phyloP scores from a whole-genome alignment of 2,888 invertebrate genomes.

The Hymenopus coronatus region DNA sequence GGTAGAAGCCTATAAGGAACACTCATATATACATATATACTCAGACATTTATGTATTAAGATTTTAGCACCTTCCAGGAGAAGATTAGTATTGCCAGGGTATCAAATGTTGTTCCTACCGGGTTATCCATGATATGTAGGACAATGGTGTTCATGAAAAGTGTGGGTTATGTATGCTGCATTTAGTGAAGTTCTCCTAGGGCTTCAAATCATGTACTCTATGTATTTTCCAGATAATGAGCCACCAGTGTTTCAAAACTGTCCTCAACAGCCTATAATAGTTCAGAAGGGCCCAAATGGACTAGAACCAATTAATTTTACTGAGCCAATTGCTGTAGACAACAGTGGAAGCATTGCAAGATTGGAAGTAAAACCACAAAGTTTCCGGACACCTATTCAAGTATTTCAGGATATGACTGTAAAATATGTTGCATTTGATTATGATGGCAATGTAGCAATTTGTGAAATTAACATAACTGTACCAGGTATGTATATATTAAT shows the following conservation, averaged over 20 bases:
- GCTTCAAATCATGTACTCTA: neutral
- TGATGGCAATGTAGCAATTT: conserved; percentile 96
- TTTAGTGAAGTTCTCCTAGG: too few relatives aligned
- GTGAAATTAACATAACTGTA: conserved; percentile 93
- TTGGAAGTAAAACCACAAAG: conserved; percentile 89
- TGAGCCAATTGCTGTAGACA: conserved; percentile 91
- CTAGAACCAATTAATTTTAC: conserved; percentile 87
- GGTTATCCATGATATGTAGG: too few relatives aligned
- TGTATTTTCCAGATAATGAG: conserved; percentile 71
- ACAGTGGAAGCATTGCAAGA: conserved; percentile 91
- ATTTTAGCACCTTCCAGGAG: too few relatives aligned
- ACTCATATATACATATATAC: too few relatives aligned
- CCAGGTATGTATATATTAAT: conserved; percentile 54
- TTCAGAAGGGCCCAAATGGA: conserved; percentile 83
- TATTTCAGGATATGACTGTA: conserved; percentile 88
- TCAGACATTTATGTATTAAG: too few relatives aligned
- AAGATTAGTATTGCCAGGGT: too few relatives aligned
- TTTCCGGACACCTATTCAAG: conserved; percentile 82
- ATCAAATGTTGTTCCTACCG: too few relatives aligned
- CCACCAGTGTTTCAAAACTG: conserved; percentile 96
- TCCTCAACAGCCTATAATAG: conserved; percentile 87
- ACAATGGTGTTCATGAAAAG: too few relatives aligned
- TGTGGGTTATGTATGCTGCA: too few relatives aligned
- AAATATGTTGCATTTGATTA: conserved; percentile 96
- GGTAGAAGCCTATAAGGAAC: too few relatives aligned